Conservation (phyloP, 2,797 vertebrate genomes). For the Notolepis coatsorum region DNA sequence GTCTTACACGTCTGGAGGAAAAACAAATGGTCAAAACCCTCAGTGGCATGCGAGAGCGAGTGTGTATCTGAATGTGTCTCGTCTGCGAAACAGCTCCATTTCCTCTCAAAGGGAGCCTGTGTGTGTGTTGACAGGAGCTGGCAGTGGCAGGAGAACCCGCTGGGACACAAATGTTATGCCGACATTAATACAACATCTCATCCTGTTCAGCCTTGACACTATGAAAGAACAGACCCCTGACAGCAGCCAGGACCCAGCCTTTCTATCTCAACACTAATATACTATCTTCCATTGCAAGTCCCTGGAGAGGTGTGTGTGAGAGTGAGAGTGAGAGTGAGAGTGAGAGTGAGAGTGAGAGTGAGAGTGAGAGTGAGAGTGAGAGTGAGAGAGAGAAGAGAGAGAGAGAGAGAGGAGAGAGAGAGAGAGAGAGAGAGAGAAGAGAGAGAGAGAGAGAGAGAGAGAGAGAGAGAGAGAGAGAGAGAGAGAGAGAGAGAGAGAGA, state of each 20-base stretch:
- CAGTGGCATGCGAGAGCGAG: background rate
- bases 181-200: conserved; percentile 13
- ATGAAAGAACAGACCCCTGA: background rate
- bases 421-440: too few species aligned
- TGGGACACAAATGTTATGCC: conserved; percentile 5
- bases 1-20: too few species aligned
- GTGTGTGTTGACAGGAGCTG: conserved; percentile 48
- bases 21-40: background rate
- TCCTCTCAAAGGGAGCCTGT: conserved; percentile 9
- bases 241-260: background rate
- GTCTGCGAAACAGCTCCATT: background rate
- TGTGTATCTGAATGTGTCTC: background rate
- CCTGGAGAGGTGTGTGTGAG: conserved; percentile 27
- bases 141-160: background rate
- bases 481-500: too few species aligned
- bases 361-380: conserved; percentile 34
- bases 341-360: conserved; percentile 6
- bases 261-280: conserved; percentile 61
- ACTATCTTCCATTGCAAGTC: conserved; percentile 34
- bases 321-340: conserved; percentile 36
- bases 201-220: conserved; percentile 16
- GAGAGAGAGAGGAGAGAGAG: too few species aligned
- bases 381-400: too few species aligned
- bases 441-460: too few species aligned
- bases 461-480: too few species aligned